Evolutionary conservation across 2,113 vertebrate species (phyloP), one percentile per base, ranked within the genome.

Genomic region (Meleagris gallopavo): DNA sequence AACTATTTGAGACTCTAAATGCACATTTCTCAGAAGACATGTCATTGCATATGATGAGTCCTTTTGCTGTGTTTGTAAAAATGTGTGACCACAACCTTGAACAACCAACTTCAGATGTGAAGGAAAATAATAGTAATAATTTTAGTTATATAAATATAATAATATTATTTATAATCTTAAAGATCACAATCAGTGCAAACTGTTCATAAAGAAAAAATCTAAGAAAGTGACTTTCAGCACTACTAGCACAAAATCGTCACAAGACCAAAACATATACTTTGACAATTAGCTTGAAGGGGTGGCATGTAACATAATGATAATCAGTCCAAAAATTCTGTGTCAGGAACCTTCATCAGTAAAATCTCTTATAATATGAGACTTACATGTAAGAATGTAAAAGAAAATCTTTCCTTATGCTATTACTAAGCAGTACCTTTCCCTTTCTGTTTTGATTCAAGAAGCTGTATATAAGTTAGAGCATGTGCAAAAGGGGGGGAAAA

Each of bases 181-280:
- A 97, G 78, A 79, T 94, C 80, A 85, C 46, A 52, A 58, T 30
- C 74, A 93, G 83, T 96, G 89, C 72, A 97, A 96, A 72, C 34
- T 79, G 38, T 95, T 96, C 91, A 94, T 77, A 82, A 75, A 79
- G 45, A 78, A 48, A 91, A 82, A 87, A 88, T 86, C 95, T 93
- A 97, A 93, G 73, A 93, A 97, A 90, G 69, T 11, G 30, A 92
- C 93, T 97, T 96, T 97, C 94, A 97, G 62, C 84, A 95, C 10
- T 78, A 32, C 17, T 71, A 65, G 65, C 64, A 17, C 24, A 87
- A 97, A 96, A 94, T 79, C n/a, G 93, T 50, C 57, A 41, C 10
- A 92, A 76, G 76, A 69, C 61, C 60, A 77, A 65, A 91, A 91
- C 15, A 69, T 9, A 85, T 64, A 52, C 40, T 92, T 88, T 46